A percentile compares a stretch with the other conserved stretches of the same genome.
Conservation (phyloP, 2,888 invertebrate species). For the Thymelicus sylvestris region DNA sequence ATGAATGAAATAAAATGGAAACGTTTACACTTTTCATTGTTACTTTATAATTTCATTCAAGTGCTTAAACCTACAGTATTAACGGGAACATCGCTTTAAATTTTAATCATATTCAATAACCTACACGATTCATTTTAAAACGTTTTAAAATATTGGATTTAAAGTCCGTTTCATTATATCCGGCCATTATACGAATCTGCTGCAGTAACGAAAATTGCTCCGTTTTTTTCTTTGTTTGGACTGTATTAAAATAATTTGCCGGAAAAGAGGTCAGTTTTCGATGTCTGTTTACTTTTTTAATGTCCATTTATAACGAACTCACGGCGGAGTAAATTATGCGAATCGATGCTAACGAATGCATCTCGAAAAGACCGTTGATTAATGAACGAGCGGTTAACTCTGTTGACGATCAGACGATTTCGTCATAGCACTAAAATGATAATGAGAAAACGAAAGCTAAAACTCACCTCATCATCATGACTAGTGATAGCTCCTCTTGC, state of each 20-base stretch:
- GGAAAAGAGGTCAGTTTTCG: slow-evolving; percentile 29
- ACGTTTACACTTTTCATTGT: slow-evolving; percentile 7
- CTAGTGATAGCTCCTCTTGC: slow-evolving; percentile 96
- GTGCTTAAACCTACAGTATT: background rate
- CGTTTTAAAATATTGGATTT: slow-evolving; percentile 8
- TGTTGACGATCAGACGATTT: slow-evolving; percentile 52
- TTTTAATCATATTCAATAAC: slow-evolving; percentile 4
- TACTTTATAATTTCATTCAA: background rate
- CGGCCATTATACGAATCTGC: slow-evolving; percentile 20
- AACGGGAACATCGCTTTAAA: background rate
- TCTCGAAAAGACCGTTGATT: slow-evolving; percentile 57
- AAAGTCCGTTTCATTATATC: slow-evolving; percentile 14
- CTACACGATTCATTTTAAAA: background rate
- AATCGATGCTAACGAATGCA: slow-evolving; percentile 66
- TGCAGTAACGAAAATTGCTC: slow-evolving; percentile 16
- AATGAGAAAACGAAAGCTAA: slow-evolving; percentile 47
- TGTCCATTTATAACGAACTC: slow-evolving; percentile 42
- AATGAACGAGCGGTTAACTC: slow-evolving; percentile 59
- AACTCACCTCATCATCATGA: slow-evolving; percentile 96
- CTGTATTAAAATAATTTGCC: slow-evolving; percentile 35
- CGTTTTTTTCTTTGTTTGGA: slow-evolving; percentile 29
- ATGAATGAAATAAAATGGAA: slow-evolving; percentile 3
- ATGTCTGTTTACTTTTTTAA: slow-evolving; percentile 37
- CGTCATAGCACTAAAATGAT: slow-evolving; percentile 58
- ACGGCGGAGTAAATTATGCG: slow-evolving; percentile 58